These are phyloP conservation scores for Buphagus erythrorhynchus DNA, from an alignment of 2,797 vertebrate genomes.

Conservation along the genomic window DNA sequence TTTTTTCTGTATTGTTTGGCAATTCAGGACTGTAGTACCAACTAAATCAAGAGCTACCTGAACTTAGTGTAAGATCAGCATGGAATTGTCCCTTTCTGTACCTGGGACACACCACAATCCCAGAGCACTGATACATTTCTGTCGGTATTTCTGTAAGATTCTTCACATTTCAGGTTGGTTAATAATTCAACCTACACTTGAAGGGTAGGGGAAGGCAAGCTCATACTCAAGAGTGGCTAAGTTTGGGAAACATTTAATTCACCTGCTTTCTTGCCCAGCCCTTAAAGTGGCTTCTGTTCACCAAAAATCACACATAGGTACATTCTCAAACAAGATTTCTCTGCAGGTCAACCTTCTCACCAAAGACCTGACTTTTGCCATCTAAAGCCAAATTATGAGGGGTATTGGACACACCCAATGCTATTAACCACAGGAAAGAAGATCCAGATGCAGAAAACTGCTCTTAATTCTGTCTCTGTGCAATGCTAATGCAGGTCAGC, in stretches of 20 bases:
- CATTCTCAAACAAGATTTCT: accelerated
- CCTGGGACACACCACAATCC: accelerated
- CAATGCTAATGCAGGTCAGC: neutral
- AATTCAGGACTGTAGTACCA: accelerated
- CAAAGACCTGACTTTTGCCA: neutral
- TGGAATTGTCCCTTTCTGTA: neutral
- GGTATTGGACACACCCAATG: too few relatives aligned
- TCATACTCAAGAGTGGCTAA: neutral
- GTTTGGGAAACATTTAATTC: neutral
- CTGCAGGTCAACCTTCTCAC: neutral
- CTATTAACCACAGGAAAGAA: neutral
- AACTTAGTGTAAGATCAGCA: neutral
- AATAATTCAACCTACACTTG: neutral
- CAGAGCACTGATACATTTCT: neutral
- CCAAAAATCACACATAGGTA: accelerated
- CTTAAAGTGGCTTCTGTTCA: neutral
- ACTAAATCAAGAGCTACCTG: neutral
- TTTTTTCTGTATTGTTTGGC: neutral
- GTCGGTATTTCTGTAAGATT: neutral
- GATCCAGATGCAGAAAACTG: neutral
- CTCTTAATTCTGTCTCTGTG: neutral
- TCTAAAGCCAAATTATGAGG: neutral
- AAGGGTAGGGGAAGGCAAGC: neutral
- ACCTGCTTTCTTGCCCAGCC: neutral
- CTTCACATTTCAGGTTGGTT: neutral